These are phyloP conservation scores for Pimpla rufipes DNA, from an alignment of 2,888 invertebrate species.

Conservation along the genomic window DNA sequence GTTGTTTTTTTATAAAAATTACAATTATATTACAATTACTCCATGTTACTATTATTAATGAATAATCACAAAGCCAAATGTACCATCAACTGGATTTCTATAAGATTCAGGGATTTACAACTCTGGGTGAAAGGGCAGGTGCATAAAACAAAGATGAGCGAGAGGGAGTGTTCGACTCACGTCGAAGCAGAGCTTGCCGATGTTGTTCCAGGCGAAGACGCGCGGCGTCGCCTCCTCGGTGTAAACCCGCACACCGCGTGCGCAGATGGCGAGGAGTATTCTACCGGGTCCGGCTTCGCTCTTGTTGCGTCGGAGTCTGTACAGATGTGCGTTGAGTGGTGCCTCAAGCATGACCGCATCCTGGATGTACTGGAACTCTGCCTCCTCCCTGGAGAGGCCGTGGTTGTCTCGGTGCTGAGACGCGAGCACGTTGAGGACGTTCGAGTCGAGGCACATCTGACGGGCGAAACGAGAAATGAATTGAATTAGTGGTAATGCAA, in stretches of 20 bases:
- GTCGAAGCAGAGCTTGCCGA: conserved; percentile 97
- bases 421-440: conserved; percentile 81
- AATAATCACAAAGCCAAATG: too few relatives aligned
- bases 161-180: conserved; percentile 85
- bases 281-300: conserved; percentile 91
- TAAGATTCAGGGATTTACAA: too few relatives aligned
- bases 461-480: not conserved
- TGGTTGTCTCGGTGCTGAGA: conserved; percentile 91
- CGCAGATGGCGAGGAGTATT: conserved; percentile 96
- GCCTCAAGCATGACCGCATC: conserved; percentile 94
- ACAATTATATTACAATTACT: too few relatives aligned
- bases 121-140: not conserved
- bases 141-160: not conserved
- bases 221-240: conserved; percentile 88
- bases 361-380: conserved; percentile 95
- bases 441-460: conserved; percentile 84
- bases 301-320: conserved; percentile 92
- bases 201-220: conserved; percentile 97
- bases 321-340: conserved; percentile 96
- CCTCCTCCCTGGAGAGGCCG: conserved; percentile 92
- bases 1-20: too few relatives aligned
- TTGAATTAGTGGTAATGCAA: not conserved
- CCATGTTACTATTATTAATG: too few relatives aligned
- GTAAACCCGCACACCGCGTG: conserved; percentile 95
- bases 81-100: too few relatives aligned